A percentile compares a stretch with the other conserved stretches of the same genome.
Conservation (phyloP, 2,797 vertebrate species). For the Lithobates sylvaticus region DNA sequence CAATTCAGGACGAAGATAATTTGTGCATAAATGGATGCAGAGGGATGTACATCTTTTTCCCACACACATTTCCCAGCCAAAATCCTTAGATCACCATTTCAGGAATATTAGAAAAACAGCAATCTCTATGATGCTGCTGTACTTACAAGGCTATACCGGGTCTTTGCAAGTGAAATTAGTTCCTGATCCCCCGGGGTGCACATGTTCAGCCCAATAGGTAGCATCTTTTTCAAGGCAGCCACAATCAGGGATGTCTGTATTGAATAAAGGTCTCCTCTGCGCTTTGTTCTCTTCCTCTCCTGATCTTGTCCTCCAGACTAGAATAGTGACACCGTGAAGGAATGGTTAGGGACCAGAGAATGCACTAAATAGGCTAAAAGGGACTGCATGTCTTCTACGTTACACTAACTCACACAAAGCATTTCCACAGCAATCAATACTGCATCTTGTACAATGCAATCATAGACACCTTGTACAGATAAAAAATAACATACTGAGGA, state of each 20-base stretch:
- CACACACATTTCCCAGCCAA: not conserved
- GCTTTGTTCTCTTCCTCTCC: constrained; percentile 94
- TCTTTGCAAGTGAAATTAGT: constrained; percentile 94
- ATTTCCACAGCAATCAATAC: not conserved
- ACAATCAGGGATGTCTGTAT: constrained; percentile 98
- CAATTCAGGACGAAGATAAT: constrained; percentile 44
- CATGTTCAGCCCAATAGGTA: constrained; percentile 99
- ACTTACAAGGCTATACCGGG: constrained; percentile 89
- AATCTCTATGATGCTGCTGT: not conserved
- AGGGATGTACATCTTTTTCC: not conserved
- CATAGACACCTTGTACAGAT: not conserved
- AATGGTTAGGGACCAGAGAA: constrained; percentile 34
- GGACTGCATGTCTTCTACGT: constrained; percentile 5
- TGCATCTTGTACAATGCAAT: not conserved
- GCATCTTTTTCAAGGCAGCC: constrained; percentile 97
- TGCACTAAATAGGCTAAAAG: not conserved
- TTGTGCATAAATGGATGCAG: constrained; percentile 26
- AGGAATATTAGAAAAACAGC: not conserved
- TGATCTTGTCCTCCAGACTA: constrained; percentile 97
- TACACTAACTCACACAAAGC: not conserved
- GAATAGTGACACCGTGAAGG: constrained; percentile 59
- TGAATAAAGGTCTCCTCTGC: constrained; percentile 95
- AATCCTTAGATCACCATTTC: no score
- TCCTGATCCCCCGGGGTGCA: constrained; percentile 98
- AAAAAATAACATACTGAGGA: not conserved